Conservation (phyloP, 2,888 invertebrate species). For the Heliconius aoede region DNA sequence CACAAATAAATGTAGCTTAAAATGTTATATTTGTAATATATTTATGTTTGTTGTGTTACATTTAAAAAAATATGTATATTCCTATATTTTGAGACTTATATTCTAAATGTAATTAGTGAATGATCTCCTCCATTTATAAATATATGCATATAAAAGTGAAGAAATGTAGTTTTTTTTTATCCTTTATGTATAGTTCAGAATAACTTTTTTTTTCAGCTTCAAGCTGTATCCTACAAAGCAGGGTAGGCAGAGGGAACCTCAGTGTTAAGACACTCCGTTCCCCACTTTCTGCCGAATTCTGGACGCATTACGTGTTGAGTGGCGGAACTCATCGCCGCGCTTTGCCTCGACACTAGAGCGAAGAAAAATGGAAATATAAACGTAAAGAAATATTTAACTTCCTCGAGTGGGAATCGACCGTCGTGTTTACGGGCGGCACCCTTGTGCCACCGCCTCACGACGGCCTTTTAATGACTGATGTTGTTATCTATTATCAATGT, state of each 20-base stretch:
- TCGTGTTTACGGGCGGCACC: too few relatives aligned
- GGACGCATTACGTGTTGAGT: too few relatives aligned
- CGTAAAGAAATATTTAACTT: too few relatives aligned
- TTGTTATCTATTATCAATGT: too few relatives aligned
- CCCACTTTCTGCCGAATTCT: too few relatives aligned
- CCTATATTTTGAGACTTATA: conserved; percentile 8
- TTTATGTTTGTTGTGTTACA: conserved; percentile 2
- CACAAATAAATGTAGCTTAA: background rate
- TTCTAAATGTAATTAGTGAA: background rate
- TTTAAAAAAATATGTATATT: conserved; percentile 3
- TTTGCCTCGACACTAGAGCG: too few relatives aligned
- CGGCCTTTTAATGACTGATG: too few relatives aligned
- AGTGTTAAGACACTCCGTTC: too few relatives aligned
- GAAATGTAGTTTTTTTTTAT: background rate
- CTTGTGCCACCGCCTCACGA: too few relatives aligned
- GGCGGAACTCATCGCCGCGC: too few relatives aligned
- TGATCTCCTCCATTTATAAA: background rate
- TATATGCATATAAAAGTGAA: conserved; percentile 10
- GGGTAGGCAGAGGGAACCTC: background rate
- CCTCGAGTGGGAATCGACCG: too few relatives aligned
- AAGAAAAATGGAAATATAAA: too few relatives aligned
- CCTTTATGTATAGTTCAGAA: background rate
- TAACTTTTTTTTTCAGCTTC: background rate
- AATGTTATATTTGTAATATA: background rate
- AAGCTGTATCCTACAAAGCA: background rate